Evolutionary conservation across 1,140 invertebrate species (phyloP).

Genomic region (Drosophila takahashii): DNA sequence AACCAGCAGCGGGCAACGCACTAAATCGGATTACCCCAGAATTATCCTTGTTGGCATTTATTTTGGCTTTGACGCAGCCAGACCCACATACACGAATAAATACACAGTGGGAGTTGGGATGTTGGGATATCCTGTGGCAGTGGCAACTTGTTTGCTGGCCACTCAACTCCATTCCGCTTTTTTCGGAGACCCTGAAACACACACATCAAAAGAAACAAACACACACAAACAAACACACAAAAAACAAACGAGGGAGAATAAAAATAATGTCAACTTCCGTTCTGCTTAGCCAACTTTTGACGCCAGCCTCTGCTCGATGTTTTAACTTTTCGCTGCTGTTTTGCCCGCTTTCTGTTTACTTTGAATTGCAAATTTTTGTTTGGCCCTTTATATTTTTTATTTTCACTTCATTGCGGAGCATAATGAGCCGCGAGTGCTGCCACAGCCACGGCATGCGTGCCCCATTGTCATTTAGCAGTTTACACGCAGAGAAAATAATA

Average conservation of each 20-base stretch:
- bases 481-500: neutral
- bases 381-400: conserved; percentile 44
- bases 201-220: conserved; percentile 29
- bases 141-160: conserved; percentile 54
- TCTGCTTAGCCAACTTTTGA: conserved; percentile 58
- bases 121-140: conserved; percentile 1
- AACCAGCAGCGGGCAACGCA: conserved; percentile 48
- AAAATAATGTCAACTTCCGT: conserved; percentile 78
- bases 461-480: conserved; percentile 52
- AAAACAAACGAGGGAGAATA: conserved; percentile 54
- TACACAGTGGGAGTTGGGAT: conserved; percentile 7
- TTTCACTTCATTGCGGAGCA: conserved; percentile 55
- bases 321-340: conserved; percentile 45
- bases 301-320: conserved; percentile 37
- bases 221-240: conserved; percentile 12
- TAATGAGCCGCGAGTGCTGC: conserved; percentile 55
- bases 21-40: conserved; percentile 77
- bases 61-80: conserved; percentile 52
- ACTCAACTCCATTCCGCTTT: conserved; percentile 29
- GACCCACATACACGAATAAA: conserved; percentile 9
- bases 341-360: conserved; percentile 41
- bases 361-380: conserved; percentile 48
- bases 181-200: conserved; percentile 1
- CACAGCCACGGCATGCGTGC: conserved; percentile 57
- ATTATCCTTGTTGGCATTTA: conserved; percentile 82